Base-by-base conservation (phyloP, 2,113 vertebrate species). In the Verasper variegatus region DNA sequence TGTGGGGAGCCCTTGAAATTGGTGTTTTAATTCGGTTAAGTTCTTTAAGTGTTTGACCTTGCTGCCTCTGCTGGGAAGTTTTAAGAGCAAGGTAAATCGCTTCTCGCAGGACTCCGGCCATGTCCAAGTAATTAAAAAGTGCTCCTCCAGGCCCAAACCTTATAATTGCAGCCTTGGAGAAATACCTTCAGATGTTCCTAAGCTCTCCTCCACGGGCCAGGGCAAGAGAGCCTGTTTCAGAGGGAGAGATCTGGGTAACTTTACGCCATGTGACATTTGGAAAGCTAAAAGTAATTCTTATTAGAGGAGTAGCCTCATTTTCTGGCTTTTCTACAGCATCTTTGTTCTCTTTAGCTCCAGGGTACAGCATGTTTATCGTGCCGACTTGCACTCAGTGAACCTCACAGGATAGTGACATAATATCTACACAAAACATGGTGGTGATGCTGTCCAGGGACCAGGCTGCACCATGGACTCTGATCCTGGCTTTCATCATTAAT, bases 91-190 rank as follows among this genome's bases (percentile, higher is more conserved):
- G 73, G 71, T 85, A 74, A 59, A 75, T 68, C 8, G 3, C 60
- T 77, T 64, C 76, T 85, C 35, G 0, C 60, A 86, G 71, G 78
- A 86, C 87, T 79, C 69, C 57, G 71, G 72, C 84, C 61, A 69
- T 81, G 78, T 76, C 80, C 75, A 73, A 81, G 83, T 88, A 92
- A 92, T 92, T 92, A 89, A 89, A 89, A 90, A 85, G 49, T 63
- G 78, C 82, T 78, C 78, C 76, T 62, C 60, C 59, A 81, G 80
- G 74, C 66, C 74, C 64, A 64, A 76, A 88, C 73, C 82, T 89
- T 83, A 89, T 91, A 77, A 83, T 81, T 82, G 51, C 31, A 79
- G 74, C 51, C 79, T 80, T 60, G 78, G 68, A 83, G 74, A 80
- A 80, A 82, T 79, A 87, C 70, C 62, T 62, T 85, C 60, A 72